Evolutionary conservation across 2,113 vertebrate genomes (phyloP).

Genomic region (Tyrannus savana): DNA sequence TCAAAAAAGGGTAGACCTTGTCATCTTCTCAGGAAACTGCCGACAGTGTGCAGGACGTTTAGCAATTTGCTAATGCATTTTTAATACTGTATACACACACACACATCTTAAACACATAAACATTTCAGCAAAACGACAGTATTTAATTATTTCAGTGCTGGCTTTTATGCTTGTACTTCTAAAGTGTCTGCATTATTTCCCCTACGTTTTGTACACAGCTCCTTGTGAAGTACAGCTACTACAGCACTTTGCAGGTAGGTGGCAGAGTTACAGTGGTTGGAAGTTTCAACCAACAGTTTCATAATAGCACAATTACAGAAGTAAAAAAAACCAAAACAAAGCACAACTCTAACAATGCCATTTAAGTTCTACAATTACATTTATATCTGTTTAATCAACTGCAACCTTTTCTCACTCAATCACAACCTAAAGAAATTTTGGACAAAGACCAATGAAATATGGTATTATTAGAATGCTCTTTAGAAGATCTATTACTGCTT

Average conservation of each 20-base stretch:
- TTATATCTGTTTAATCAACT: neutral
- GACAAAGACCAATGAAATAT: neutral
- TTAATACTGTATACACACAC: neutral
- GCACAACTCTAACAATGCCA: neutral
- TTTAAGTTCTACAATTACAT: neutral
- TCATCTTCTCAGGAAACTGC: neutral
- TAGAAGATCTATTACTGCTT: neutral
- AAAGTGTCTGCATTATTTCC: neutral
- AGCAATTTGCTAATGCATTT: neutral
- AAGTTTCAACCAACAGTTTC: neutral
- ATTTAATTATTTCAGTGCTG: neutral
- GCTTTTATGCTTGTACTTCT: neutral
- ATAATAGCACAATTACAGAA: neutral
- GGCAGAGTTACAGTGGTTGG: neutral
- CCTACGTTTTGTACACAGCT: fast-evolving
- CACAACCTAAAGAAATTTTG: neutral
- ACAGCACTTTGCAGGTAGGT: neutral
- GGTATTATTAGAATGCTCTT: neutral
- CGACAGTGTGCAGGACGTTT: neutral
- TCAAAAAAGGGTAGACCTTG: neutral
- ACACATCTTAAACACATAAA: neutral
- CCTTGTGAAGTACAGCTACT: neutral
- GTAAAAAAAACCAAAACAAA: neutral
- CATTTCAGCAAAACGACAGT: neutral
- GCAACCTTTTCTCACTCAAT: neutral